These are phyloP conservation scores for Cantharis rufa DNA, from an alignment of 2,888 invertebrate genomes.

Conservation along the genomic window DNA sequence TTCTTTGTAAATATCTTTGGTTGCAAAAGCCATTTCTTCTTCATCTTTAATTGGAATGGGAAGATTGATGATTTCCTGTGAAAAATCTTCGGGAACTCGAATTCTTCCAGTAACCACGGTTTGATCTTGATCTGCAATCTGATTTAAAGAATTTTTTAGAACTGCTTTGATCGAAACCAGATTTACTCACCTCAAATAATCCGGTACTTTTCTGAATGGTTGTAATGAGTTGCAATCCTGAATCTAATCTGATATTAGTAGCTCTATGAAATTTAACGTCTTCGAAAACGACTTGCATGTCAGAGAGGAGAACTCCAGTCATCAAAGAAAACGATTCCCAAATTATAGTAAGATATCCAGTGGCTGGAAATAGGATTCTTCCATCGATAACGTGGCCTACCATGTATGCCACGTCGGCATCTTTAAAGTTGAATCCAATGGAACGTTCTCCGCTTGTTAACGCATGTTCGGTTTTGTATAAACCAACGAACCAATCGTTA, in stretches of 20 bases:
- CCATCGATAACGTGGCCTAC: slow-evolving; percentile 81
- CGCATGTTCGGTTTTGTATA: slow-evolving; percentile 69
- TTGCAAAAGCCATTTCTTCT: not conserved
- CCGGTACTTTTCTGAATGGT: slow-evolving; percentile 42
- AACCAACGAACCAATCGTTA: slow-evolving; percentile 73
- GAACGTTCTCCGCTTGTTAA: slow-evolving; percentile 69
- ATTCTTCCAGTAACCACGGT: not conserved
- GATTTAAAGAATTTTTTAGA: not conserved
- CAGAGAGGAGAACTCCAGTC: slow-evolving; percentile 47
- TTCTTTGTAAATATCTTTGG: slow-evolving; percentile 56
- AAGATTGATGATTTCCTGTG: not conserved
- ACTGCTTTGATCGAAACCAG: not conserved
- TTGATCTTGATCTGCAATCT: not conserved
- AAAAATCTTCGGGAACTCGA: not conserved
- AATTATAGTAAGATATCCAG: slow-evolving; percentile 58
- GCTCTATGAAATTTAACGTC: slow-evolving; percentile 64
- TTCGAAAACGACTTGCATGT: slow-evolving; percentile 62
- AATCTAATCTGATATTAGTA: slow-evolving; percentile 58
- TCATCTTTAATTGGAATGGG: not conserved
- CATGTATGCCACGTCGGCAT: slow-evolving; percentile 73
- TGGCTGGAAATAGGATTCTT: slow-evolving; percentile 62
- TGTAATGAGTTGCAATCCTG: slow-evolving; percentile 37
- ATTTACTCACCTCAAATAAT: slow-evolving; percentile 42
- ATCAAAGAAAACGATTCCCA: slow-evolving; percentile 61
- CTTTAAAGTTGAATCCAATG: slow-evolving; percentile 63